Evolutionary conservation across 2,113 vertebrate genomes (phyloP), one percentile per base, ranked within the genome.

Genomic region (Chrysochloris asiatica): DNA sequence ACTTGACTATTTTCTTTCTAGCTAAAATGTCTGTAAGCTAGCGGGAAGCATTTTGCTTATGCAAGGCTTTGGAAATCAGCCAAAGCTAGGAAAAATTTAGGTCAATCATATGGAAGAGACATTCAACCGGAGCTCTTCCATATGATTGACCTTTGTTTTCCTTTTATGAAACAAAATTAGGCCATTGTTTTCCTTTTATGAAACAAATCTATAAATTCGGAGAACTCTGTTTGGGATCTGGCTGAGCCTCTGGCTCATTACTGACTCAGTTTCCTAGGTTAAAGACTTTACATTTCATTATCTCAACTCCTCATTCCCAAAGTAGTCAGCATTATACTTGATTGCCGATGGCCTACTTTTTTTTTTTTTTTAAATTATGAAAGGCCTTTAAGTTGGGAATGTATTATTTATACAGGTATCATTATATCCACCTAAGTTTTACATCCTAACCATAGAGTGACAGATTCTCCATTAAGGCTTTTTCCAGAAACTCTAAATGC

Each of bases 51-150:
- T 94, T 96, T 90, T 94, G 79, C 91, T 93, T 73, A 94, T 79
- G 67, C 90, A 92, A 43, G 83, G 88, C 80, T 89, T 30, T 45
- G 86, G 75, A 89, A 88, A 86, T 47, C 82, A 59, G 92, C 94
- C 90, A 90, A 86, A 91, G 87, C 43, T 36, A 41, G 73, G 94
- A 93, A 7, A 77, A 95, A 97, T 83, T 21, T 78, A 90, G 89
- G 47, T 88, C 82, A 88, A 28, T 63, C 85, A 91, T 96, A 96
- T 19, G 83, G 9, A 71, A 84, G 92, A 22, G 22, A 93, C 47
- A 59, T 41, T 79, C 80, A 87, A n/a, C 21, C 8, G 9, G 50
- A 30, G 45, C 36, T 56, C 93, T 83, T 69, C 67, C n/a, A n/a
- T n/a, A n/a, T n/a, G n/a, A n/a, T n/a, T 59, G 54, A 17, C 89